Conservation (phyloP, 2,113 vertebrate genomes). For the Pangasianodon gigas region DNA sequence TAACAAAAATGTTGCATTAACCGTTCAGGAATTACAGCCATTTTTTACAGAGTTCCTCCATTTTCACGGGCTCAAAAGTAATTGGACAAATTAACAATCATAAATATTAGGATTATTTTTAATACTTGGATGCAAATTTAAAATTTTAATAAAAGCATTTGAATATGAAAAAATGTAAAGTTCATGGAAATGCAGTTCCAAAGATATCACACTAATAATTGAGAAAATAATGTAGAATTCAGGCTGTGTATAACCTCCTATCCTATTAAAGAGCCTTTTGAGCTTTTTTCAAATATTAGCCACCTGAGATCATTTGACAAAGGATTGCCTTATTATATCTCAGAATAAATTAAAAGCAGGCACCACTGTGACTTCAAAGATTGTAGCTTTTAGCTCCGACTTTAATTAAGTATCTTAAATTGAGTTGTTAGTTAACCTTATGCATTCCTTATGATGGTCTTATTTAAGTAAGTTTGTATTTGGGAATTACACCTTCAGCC, state of each 20-base stretch:
- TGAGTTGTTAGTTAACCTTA: background rate
- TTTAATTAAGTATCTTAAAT: background rate
- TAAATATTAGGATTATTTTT: too few relatives aligned
- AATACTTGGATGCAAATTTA: too few relatives aligned
- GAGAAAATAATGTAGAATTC: background rate
- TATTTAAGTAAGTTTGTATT: background rate
- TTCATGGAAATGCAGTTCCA: background rate
- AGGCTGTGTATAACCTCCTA: background rate
- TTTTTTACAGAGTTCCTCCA: too few relatives aligned
- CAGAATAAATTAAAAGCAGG: background rate
- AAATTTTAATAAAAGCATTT: background rate
- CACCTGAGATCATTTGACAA: background rate
- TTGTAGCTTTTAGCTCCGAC: background rate
- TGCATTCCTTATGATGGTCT: background rate
- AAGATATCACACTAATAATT: background rate
- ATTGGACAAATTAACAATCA: too few relatives aligned
- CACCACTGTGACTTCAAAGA: background rate
- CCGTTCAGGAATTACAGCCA: too few relatives aligned
- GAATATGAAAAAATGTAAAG: background rate
- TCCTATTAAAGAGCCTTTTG: background rate
- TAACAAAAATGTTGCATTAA: too few relatives aligned
- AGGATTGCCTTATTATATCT: background rate
- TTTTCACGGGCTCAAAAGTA: too few relatives aligned
- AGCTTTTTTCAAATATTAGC: background rate
- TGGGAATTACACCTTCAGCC: background rate